phyloP scores from a whole-genome alignment of 2,113 vertebrate species.

The Leucopternis melanops region DNA sequence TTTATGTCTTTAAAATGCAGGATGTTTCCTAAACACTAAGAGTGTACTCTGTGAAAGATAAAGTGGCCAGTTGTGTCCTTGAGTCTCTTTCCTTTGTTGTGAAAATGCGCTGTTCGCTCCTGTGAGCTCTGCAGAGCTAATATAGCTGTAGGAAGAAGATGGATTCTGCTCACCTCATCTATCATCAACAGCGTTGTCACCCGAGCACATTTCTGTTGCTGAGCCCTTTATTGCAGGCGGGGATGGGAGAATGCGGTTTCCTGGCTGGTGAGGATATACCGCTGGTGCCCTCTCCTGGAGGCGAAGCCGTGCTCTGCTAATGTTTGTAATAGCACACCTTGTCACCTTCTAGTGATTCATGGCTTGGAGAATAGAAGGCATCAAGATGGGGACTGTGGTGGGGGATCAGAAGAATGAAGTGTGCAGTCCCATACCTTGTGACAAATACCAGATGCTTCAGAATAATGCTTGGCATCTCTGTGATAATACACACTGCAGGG shows the following conservation, averaged over 20 bases:
- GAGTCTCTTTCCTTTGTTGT: background rate
- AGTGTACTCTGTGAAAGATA: background rate
- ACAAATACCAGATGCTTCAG: conserved; percentile 11
- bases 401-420: background rate
- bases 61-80: background rate
- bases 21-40: background rate
- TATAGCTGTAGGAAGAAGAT: background rate
- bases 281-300: conserved; percentile 27
- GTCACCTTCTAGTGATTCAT: background rate
- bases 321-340: background rate
- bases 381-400: background rate
- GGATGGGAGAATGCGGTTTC: background rate
- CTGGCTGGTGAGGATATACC: background rate
- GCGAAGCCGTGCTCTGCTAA: background rate
- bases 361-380: background rate
- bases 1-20: background rate
- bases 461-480: background rate
- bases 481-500: background rate
- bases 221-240: background rate
- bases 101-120: background rate
- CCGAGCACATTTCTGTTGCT: background rate
- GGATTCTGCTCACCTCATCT: background rate
- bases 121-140: background rate
- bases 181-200: background rate
- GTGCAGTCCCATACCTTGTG: background rate